phyloP scores from a whole-genome alignment of 2,113 vertebrate genomes.

The Psilopsiagon aurifrons region DNA sequence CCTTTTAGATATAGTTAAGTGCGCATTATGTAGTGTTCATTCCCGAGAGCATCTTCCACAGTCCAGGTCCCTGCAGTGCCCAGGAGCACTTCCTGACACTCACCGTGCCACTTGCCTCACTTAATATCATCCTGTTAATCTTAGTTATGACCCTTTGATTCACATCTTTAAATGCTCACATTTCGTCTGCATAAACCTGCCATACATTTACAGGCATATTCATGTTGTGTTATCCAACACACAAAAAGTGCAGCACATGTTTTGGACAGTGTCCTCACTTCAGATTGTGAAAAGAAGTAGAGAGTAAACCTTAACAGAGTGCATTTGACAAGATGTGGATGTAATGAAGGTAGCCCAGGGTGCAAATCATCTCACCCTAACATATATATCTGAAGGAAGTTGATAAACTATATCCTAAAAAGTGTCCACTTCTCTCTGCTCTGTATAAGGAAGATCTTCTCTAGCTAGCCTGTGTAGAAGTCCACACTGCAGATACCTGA shows the following conservation, averaged over 20 bases:
- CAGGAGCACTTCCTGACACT: not conserved
- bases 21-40: not conserved
- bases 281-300: not conserved
- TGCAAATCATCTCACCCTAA: not conserved
- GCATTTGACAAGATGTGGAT: not conserved
- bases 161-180: slow-evolving; percentile 15
- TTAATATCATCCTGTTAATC: slow-evolving; percentile 33
- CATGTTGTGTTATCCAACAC: not conserved
- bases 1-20: slow-evolving; percentile 7
- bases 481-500: not conserved
- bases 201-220: not conserved
- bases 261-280: not conserved
- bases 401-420: not conserved
- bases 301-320: not conserved
- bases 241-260: not conserved
- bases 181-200: slow-evolving; percentile 43
- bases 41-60: not conserved
- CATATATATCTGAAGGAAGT: not conserved
- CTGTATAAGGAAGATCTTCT: not conserved
- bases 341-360: not conserved
- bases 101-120: not conserved
- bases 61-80: not conserved
- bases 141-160: not conserved
- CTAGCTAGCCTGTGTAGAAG: not conserved
- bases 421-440: not conserved